phyloP scores from a whole-genome alignment of 2,888 invertebrate genomes.

The Lissonota sp. region DNA sequence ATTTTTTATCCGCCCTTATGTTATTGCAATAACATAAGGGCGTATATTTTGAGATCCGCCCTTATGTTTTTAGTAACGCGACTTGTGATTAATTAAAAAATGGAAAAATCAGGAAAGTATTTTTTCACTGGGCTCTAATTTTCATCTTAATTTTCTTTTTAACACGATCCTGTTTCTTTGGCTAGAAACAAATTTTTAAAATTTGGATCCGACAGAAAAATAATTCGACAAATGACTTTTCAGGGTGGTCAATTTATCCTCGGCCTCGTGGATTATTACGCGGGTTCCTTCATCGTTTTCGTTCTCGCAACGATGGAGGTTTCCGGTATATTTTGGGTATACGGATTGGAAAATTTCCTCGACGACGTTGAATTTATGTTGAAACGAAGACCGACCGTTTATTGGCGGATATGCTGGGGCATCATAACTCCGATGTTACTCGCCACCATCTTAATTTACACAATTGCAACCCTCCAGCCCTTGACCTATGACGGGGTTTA shows the following conservation, averaged over 20 bases:
- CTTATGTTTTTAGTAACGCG: too few relatives aligned
- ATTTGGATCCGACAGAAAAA: too few relatives aligned
- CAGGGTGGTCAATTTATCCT: constrained; percentile 85
- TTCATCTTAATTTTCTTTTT: too few relatives aligned
- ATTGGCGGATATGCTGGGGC: constrained; percentile 93
- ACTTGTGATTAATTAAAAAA: too few relatives aligned
- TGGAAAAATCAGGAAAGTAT: too few relatives aligned
- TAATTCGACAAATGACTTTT: background rate
- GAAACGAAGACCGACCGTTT: constrained; percentile 87
- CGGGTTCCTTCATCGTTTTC: constrained; percentile 84
- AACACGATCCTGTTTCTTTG: too few relatives aligned
- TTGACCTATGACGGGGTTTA: constrained; percentile 85
- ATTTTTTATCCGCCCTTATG: too few relatives aligned
- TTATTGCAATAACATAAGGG: too few relatives aligned
- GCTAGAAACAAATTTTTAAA: too few relatives aligned
- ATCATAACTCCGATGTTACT: constrained; percentile 90
- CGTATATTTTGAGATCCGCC: too few relatives aligned
- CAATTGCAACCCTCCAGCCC: constrained; percentile 86
- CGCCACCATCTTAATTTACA: constrained; percentile 89
- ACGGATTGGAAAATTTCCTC: constrained; percentile 87
- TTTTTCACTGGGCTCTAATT: too few relatives aligned
- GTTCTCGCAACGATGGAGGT: constrained; percentile 84
- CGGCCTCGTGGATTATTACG: constrained; percentile 84
- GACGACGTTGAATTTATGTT: constrained; percentile 93
- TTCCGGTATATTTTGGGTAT: constrained; percentile 84